These are phyloP conservation scores for Sesia apiformis DNA, from an alignment of 2,888 invertebrate genomes.

Conservation along the genomic window DNA sequence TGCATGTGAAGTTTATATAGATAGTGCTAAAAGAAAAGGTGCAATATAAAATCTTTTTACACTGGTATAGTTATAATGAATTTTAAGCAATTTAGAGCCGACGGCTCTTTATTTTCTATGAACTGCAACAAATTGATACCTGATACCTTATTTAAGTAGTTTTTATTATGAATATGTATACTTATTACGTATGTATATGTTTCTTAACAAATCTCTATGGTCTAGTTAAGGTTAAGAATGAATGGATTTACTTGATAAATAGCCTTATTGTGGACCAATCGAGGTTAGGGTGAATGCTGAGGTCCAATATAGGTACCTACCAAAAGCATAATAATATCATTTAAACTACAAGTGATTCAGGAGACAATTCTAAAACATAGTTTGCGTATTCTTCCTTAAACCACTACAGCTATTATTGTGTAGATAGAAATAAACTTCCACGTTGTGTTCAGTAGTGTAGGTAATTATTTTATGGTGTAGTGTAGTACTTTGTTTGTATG, in stretches of 20 bases:
- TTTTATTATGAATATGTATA: not conserved
- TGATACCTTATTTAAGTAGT: slow-evolving; percentile 1
- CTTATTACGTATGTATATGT: not conserved
- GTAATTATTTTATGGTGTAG: not conserved
- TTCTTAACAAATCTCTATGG: not conserved
- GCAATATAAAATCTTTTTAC: slow-evolving; percentile 22
- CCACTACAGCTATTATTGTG: not conserved
- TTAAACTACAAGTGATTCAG: not conserved
- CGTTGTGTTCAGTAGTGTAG: slow-evolving; percentile 37
- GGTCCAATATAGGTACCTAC: slow-evolving; percentile 26
- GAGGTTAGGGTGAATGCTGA: slow-evolving; percentile 29
- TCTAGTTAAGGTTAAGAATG: not conserved
- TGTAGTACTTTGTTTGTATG: not conserved
- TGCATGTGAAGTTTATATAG: slow-evolving; percentile 20
- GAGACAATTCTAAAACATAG: not conserved
- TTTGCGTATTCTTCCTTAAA: too few species aligned
- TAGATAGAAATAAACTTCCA: slow-evolving; percentile 14
- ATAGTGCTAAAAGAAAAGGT: slow-evolving; percentile 36
- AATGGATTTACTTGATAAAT: slow-evolving; percentile 25
- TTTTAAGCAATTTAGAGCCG: not conserved
- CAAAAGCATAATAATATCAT: not conserved
- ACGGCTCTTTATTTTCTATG: slow-evolving; percentile 9
- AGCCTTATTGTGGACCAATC: slow-evolving; percentile 68
- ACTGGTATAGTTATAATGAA: slow-evolving; percentile 1
- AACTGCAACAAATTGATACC: slow-evolving; percentile 21